phyloP scores from a whole-genome alignment of 2,888 invertebrate genomes.

The Physocephala rufipes region DNA sequence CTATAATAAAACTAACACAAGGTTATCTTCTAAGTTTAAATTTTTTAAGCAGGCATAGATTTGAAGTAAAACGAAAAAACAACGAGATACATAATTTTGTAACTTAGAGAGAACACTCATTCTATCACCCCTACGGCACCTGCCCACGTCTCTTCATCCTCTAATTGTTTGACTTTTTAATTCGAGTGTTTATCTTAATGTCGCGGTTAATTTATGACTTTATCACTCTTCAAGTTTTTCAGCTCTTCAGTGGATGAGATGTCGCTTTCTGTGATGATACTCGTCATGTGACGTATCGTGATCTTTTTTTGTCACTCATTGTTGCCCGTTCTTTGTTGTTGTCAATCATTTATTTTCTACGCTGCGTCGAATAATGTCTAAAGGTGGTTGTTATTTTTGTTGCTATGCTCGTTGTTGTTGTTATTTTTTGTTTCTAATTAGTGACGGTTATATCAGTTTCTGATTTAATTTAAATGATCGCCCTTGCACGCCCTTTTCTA shows the following conservation, averaged over 20 bases:
- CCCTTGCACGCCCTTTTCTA: neutral
- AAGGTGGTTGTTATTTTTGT: no score
- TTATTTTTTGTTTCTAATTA: slow-evolving; percentile 20
- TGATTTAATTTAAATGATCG: neutral
- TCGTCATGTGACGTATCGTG: slow-evolving; percentile 3
- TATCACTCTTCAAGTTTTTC: slow-evolving; percentile 19
- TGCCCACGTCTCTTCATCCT: slow-evolving; percentile 4
- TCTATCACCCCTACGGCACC: neutral
- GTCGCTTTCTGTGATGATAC: slow-evolving; percentile 18
- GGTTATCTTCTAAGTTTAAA: no score
- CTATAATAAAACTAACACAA: no score
- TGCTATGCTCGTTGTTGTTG: neutral
- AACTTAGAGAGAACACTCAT: neutral
- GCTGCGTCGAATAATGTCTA: neutral
- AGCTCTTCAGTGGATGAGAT: neutral
- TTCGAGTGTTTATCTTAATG: slow-evolving; percentile 24
- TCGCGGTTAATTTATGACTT: slow-evolving; percentile 27
- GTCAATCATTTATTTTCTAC: neutral
- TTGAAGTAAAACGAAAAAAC: no score
- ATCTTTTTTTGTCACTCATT: neutral
- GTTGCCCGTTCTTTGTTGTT: neutral
- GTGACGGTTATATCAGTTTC: slow-evolving; percentile 12
- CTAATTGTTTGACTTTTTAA: neutral
- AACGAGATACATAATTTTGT: no score
- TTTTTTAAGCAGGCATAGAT: no score